Evolutionary conservation across 2,888 invertebrate species (phyloP).

Genomic region (Lutraria lutraria): DNA sequence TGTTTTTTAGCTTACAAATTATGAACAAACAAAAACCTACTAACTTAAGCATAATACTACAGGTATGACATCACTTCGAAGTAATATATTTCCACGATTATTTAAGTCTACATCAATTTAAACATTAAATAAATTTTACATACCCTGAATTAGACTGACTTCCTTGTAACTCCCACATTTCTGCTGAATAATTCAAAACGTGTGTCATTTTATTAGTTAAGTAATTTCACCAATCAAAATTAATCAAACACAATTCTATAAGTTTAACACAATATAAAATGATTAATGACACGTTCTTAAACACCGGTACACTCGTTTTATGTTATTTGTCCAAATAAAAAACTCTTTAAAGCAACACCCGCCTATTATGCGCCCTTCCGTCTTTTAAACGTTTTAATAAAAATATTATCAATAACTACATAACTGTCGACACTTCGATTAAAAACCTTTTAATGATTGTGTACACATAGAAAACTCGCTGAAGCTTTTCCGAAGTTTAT

Average conservation of each 20-base stretch:
- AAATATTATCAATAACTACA: not conserved
- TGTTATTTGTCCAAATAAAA: not conserved
- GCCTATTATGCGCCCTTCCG: not conserved
- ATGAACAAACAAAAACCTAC: no score
- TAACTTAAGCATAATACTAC: no score
- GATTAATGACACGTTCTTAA: not conserved
- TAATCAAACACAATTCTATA: not conserved
- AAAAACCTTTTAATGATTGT: not conserved
- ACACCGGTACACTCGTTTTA: not conserved
- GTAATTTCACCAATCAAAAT: not conserved
- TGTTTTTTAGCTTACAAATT: no score
- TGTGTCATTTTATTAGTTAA: conserved; percentile 5
- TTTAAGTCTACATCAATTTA: not conserved
- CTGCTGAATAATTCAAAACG: not conserved
- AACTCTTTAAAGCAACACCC: not conserved
- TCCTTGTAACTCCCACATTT: not conserved
- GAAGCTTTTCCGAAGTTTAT: not conserved
- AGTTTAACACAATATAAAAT: conserved; percentile 6
- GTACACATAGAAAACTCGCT: not conserved
- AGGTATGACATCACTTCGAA: no score
- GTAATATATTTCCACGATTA: no score
- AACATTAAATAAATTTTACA: not conserved
- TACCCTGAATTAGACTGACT: not conserved
- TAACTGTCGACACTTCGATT: not conserved
- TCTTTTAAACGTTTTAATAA: not conserved